phyloP scores from a whole-genome alignment of 92 coral and sea anemone species.

The Umimayanthus chanpuru region DNA sequence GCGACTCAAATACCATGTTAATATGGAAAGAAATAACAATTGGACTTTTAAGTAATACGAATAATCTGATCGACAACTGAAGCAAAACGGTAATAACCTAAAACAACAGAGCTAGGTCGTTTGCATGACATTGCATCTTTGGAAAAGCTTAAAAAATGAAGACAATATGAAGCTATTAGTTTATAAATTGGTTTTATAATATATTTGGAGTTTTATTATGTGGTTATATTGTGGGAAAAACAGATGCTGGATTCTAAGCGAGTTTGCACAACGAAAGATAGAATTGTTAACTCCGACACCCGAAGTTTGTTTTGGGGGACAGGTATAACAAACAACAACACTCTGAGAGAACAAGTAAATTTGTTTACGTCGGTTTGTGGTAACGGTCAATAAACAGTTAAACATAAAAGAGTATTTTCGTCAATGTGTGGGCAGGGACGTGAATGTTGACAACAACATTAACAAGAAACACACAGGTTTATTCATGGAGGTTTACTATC shows the following conservation, averaged over 20 bases:
- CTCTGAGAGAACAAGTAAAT: background rate
- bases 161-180: background rate
- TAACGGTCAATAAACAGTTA: background rate
- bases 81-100: too few species aligned
- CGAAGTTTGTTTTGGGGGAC: background rate
- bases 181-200: background rate
- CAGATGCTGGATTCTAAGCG: background rate
- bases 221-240: background rate
- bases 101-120: background rate
- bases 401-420: background rate
- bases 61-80: background rate
- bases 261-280: background rate
- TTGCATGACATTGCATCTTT: too few species aligned
- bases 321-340: background rate
- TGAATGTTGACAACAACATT: background rate
- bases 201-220: background rate
- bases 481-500: too few species aligned
- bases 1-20: too few species aligned
- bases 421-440: background rate
- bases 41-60: background rate
- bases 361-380: constrained; percentile 6
- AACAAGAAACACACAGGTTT: background rate
- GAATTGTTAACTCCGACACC: background rate
- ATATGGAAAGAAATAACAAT: too few species aligned
- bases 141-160: background rate